Base-by-base conservation (phyloP, 1,140 invertebrate species). In the Penaeus indicus region DNA sequence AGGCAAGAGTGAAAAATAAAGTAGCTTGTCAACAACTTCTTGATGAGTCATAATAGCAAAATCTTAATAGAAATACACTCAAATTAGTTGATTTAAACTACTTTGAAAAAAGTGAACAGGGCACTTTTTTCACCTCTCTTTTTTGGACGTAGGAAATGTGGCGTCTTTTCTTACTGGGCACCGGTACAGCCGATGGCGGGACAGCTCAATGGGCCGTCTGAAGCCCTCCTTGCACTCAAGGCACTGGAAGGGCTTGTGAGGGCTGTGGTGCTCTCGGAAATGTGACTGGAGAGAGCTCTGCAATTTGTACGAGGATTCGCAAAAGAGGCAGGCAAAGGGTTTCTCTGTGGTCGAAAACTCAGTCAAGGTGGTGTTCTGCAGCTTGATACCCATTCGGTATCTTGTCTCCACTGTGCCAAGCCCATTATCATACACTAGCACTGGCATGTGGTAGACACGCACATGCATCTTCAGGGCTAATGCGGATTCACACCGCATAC, bases 261-360 rank as follows among this genome's bases (percentile, higher is more conserved):
- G 90, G 69, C 89, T 91, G 86, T 91, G 90, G 27, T 90, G 86
- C 77, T 91, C 90, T 38, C 90, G 81, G 61, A 91, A 91, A 62
- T 91, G 90, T 47, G 87, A 89, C 86, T 88, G 88, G 7, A 91
- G 78, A n/a, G 90, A 91, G 54, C 90, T 89, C 89, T 90, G 87
- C 16, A 90, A 85, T 79, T 91, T 91, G 75, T 91, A 91, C n/a
- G 89, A 83, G 22, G 84, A 90, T 75, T 91, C 90, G 63, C 90
- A 91, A 79, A 89, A 89, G 25, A 91, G 80, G 79, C 90, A 91
- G 16, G 89, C 90, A 72, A 90, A 90, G 5, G 90, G 90, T 38
- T 89, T 90, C 60, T 89, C 90, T 18, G 86, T 88, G 16, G 87
- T 77, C 13, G 89, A 85, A 10, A 88, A 78, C 25, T 88, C 83